phyloP scores from a whole-genome alignment of 2,888 invertebrate genomes.

The Acronicta psi region DNA sequence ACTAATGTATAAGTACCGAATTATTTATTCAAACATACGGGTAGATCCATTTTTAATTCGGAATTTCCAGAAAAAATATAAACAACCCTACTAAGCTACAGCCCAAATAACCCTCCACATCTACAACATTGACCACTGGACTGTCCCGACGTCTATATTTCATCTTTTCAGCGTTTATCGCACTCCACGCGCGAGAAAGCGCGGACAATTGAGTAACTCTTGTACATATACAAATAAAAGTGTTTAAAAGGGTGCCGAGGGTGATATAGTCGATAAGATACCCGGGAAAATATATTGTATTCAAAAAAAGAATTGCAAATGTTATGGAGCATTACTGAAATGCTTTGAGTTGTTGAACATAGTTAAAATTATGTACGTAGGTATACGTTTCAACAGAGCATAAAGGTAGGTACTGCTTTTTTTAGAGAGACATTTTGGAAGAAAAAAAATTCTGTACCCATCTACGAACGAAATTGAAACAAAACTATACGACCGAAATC shows the following conservation, averaged over 20 bases:
- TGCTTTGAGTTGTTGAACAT: slow-evolving; percentile 6
- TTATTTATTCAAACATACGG: no score
- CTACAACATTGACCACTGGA: slow-evolving; percentile 65
- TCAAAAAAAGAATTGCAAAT: slow-evolving; percentile 21
- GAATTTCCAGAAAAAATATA: slow-evolving; percentile 18
- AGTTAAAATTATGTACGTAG: not conserved
- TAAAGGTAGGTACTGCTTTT: not conserved
- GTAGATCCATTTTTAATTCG: not conserved
- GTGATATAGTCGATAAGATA: slow-evolving; percentile 61
- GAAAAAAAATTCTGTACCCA: no score
- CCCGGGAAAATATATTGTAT: slow-evolving; percentile 31
- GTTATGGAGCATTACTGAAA: slow-evolving; percentile 4
- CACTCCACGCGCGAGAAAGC: slow-evolving; percentile 72
- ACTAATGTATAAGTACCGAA: no score
- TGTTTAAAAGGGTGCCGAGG: slow-evolving; percentile 60
- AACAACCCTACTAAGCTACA: slow-evolving; percentile 51
- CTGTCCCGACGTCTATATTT: slow-evolving; percentile 74
- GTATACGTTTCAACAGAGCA: no score
- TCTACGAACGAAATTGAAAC: no score
- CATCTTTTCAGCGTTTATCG: slow-evolving; percentile 84
- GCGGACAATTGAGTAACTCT: slow-evolving; percentile 75
- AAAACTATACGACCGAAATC: no score
- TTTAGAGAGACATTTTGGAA: no score
- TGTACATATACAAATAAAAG: slow-evolving; percentile 68
- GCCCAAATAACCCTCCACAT: slow-evolving; percentile 26